Evolutionary conservation across 2,888 invertebrate species (phyloP), one percentile per base, ranked within the genome.

Genomic region (Tholera decimalis): DNA sequence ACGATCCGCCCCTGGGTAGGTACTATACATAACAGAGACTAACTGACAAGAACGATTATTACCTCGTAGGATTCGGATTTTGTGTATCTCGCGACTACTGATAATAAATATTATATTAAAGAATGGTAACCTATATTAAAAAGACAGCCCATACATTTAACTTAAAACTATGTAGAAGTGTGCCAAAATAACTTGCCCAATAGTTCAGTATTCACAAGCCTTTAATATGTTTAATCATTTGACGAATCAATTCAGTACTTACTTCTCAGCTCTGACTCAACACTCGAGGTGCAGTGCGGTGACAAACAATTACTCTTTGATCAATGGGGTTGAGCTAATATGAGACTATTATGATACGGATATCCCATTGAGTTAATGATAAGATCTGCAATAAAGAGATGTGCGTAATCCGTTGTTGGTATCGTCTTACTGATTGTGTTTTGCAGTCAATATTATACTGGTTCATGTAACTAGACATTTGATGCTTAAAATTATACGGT

Each of bases 401-500:
- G 77, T 81, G 77, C 78, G 72, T 75, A 75, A 76, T 76, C 73
- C 75, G 78, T 73, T 77, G 82, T 74, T 72, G 37, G 79, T 71
- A 59, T 80, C 77, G 62, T 54, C 55, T 79, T 77, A 55, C 73
- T 73, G 72, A 73, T 74, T 50, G 54, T 58, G 50, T 55, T 43
- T 26, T n/a, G n/a, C 22, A 41, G 47, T 43, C 64, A 54, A 57
- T 64, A 60, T 59, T 65, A 74, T 43, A 58, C 37, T 46, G 15
- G n/a, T 5, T 35, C 18, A 8, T 20, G n/a, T 51, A 30, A 53
- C 11, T 30, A 30, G 20, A 56, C 18, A 35, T 35, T 50, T 44
- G 15, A 33, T 44, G 13, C 20, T 33, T 43, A 24, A 61, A 44
- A 18, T 35, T 18, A 22, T 18, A 9, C 0, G 13, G 11, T 43